Percentiles rank a stretch among this genome's conserved stretches.
These are phyloP conservation scores for Agelastica alni DNA, from an alignment of 2,888 invertebrate species.

Conservation along the genomic window DNA sequence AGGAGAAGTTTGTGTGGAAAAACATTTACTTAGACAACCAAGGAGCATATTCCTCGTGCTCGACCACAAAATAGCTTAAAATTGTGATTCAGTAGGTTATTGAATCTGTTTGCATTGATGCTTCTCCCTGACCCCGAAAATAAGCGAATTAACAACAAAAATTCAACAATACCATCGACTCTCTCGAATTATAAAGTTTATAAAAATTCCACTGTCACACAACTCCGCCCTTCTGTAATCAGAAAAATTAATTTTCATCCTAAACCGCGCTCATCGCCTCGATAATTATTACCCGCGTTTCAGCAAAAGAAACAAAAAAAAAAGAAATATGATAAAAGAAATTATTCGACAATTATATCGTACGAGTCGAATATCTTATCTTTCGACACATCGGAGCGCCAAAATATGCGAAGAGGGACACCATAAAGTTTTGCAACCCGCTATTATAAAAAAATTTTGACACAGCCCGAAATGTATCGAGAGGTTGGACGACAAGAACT, in stretches of 20 bases:
- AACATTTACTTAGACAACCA: too few species aligned
- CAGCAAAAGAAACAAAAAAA: not conserved
- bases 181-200: conserved; percentile 9
- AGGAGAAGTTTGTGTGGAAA: too few species aligned
- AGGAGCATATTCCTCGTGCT: too few species aligned
- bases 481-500: not conserved
- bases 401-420: conserved; percentile 10
- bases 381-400: conserved; percentile 2
- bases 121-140: too few species aligned
- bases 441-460: conserved; percentile 6
- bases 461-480: conserved; percentile 5
- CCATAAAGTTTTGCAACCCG: conserved; percentile 1
- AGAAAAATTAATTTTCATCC: conserved; percentile 7
- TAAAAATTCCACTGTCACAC: conserved; percentile 9
- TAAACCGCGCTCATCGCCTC: conserved; percentile 1
- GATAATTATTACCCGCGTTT: conserved; percentile 2
- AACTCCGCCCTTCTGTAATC: conserved; percentile 9
- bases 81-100: too few species aligned
- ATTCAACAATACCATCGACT: not conserved
- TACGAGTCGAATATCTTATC: not conserved
- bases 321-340: not conserved
- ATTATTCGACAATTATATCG: not conserved
- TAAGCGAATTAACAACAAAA: not conserved
- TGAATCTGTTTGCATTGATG: too few species aligned
- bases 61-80: too few species aligned